Percentiles rank a stretch among this genome's conserved stretches.
These are phyloP conservation scores for Salticus scenicus DNA, from an alignment of 2,888 invertebrate genomes.

Conservation along the genomic window DNA sequence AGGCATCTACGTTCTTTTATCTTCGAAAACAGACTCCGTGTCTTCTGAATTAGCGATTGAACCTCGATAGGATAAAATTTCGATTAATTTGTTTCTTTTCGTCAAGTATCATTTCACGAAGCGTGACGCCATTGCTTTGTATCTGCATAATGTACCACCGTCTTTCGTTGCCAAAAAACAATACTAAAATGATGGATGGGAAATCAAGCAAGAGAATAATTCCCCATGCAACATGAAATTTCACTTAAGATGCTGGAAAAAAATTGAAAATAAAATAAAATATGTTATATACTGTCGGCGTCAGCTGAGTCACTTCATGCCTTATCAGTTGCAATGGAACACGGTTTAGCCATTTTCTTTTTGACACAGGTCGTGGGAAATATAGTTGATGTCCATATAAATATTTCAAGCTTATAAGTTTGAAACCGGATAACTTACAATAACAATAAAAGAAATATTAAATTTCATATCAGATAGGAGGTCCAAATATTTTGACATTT, in stretches of 20 bases:
- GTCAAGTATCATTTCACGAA: background rate
- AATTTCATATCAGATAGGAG: too few relatives aligned
- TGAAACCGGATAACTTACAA: too few relatives aligned
- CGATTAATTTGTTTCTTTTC: background rate
- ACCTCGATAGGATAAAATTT: background rate
- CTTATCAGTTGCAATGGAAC: conserved; percentile 1
- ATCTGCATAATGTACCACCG: conserved; percentile 13
- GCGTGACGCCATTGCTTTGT: background rate
- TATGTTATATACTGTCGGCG: background rate
- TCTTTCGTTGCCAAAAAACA: background rate
- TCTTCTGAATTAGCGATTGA: conserved; percentile 1
- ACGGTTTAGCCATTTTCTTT: background rate
- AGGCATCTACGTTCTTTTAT: background rate
- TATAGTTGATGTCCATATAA: background rate
- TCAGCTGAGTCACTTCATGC: background rate
- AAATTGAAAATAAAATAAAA: background rate
- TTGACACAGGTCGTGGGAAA: conserved; percentile 5
- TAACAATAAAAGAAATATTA: too few relatives aligned
- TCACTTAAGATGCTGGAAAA: conserved; percentile 4
- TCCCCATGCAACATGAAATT: background rate
- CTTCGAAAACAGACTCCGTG: background rate
- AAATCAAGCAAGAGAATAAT: conserved; percentile 2
- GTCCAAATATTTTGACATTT: too few relatives aligned
- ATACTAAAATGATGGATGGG: conserved; percentile 38
- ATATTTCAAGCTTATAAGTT: background rate